Evolutionary conservation across 2,113 vertebrate species (phyloP).

Genomic region (Microtus ochrogaster): DNA sequence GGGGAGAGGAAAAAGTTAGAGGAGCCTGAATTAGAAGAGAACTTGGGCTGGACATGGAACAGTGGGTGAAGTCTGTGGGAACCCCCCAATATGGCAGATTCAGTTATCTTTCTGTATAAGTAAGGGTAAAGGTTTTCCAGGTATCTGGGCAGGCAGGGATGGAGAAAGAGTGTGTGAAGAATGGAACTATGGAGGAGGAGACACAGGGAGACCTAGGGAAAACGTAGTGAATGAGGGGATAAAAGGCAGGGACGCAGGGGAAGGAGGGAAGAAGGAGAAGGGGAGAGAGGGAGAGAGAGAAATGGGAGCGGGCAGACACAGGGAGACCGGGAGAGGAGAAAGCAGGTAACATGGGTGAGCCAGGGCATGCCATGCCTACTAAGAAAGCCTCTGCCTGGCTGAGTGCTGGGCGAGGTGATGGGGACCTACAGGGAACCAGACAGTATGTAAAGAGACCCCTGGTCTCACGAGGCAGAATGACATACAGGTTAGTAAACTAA

Average conservation of each 20-base stretch:
- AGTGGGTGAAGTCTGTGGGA: neutral
- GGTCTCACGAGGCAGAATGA: neutral
- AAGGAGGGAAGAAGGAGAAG: neutral
- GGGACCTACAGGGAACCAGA: neutral
- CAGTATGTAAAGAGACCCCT: neutral
- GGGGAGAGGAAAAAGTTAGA: neutral
- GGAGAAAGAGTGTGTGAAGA: neutral
- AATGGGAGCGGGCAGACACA: neutral
- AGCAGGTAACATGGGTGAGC: neutral
- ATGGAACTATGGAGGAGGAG: conserved; percentile 31
- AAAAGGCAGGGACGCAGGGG: neutral
- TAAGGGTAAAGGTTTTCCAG: neutral
- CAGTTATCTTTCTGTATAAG: neutral
- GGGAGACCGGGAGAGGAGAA: neutral
- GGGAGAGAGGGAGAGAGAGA: neutral
- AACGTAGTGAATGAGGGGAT: neutral
- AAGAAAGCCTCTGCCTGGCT: neutral
- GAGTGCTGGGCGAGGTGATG: neutral
- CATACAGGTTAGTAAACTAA: neutral
- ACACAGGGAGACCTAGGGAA: neutral
- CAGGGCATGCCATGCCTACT: neutral
- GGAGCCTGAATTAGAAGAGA: neutral
- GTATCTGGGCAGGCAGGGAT: neutral
- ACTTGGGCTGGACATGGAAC: neutral
- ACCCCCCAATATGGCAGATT: neutral